Evolutionary conservation across 1,140 invertebrate genomes (phyloP).

Genomic region (Phymastichus coffea): DNA sequence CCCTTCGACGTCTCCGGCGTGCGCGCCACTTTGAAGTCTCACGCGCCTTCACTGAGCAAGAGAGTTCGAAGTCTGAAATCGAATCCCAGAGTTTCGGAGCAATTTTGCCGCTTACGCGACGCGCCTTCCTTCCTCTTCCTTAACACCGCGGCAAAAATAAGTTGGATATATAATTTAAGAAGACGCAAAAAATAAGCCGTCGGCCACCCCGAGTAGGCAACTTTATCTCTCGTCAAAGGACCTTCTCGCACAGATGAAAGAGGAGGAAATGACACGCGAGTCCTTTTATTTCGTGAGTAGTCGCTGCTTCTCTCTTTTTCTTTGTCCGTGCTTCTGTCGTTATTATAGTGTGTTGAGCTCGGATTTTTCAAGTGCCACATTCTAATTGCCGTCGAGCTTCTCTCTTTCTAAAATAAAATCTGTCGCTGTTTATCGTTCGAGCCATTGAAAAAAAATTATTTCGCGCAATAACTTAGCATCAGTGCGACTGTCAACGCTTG

Average conservation of each 20-base stretch:
- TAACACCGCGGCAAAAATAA: constrained; percentile 13
- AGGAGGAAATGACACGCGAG: constrained; percentile 1
- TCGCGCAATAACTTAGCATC: too few species aligned
- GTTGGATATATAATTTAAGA: constrained; percentile 39
- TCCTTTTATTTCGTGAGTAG: not conserved
- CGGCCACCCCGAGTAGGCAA: constrained; percentile 31
- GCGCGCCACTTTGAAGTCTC: constrained; percentile 19
- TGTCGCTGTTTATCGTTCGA: too few species aligned
- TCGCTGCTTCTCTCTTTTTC: not conserved
- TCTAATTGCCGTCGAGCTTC: too few species aligned
- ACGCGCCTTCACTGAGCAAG: too few species aligned
- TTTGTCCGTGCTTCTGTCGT: too few species aligned
- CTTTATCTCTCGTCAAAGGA: constrained; percentile 36
- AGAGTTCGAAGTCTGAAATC: constrained; percentile 14
- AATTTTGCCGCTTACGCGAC: constrained; percentile 19
- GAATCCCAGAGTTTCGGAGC: constrained; percentile 27
- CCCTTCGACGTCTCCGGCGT: not conserved
- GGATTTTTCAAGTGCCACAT: too few species aligned
- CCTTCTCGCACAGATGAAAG: constrained; percentile 35
- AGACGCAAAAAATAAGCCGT: constrained; percentile 38
- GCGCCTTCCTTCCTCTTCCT: constrained; percentile 1
- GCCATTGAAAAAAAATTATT: too few species aligned
- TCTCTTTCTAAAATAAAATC: too few species aligned
- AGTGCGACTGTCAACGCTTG: too few species aligned
- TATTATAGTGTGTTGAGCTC: too few species aligned